Evolutionary conservation across 1,140 invertebrate genomes (phyloP).

Genomic region (Manduca sexta): DNA sequence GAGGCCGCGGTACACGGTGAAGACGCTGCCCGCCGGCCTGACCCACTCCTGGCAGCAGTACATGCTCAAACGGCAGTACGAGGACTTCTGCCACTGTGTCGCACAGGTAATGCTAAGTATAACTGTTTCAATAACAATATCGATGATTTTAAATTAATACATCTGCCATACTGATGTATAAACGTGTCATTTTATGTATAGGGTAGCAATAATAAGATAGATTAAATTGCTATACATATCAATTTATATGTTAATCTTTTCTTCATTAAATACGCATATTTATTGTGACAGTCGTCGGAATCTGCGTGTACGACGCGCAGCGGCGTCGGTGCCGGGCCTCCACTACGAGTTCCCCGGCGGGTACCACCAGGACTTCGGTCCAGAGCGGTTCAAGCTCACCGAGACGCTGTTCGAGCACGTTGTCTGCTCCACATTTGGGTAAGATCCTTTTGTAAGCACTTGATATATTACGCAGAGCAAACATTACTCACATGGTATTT

Average conservation of each 20-base stretch:
- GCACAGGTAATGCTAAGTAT: slow-evolving; percentile 74
- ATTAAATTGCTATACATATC: background rate
- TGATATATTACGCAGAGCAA: too few species aligned
- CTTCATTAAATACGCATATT: background rate
- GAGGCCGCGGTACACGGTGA: slow-evolving; percentile 84
- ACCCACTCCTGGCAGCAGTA: slow-evolving; percentile 92
- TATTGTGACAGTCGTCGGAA: slow-evolving; percentile 88
- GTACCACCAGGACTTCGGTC: slow-evolving; percentile 93
- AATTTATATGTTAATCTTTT: background rate
- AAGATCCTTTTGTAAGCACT: too few species aligned
- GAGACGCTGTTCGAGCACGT: slow-evolving; percentile 91
- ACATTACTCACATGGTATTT: too few species aligned
- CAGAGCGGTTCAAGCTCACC: slow-evolving; percentile 90
- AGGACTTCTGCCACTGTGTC: slow-evolving; percentile 88
- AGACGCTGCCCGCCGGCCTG: slow-evolving; percentile 87
- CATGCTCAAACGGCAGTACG: slow-evolving; percentile 86
- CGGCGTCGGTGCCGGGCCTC: slow-evolving; percentile 86
- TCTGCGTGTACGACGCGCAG: slow-evolving; percentile 86
- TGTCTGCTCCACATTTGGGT: slow-evolving; percentile 74
- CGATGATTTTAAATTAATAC: too few species aligned
- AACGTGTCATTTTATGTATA: too few species aligned
- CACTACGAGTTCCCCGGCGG: slow-evolving; percentile 97
- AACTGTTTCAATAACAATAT: too few species aligned
- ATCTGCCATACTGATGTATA: too few species aligned
- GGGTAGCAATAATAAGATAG: too few species aligned